Evolutionary conservation across 2,888 invertebrate genomes (phyloP).

Genomic region (Acronicta aceris): DNA sequence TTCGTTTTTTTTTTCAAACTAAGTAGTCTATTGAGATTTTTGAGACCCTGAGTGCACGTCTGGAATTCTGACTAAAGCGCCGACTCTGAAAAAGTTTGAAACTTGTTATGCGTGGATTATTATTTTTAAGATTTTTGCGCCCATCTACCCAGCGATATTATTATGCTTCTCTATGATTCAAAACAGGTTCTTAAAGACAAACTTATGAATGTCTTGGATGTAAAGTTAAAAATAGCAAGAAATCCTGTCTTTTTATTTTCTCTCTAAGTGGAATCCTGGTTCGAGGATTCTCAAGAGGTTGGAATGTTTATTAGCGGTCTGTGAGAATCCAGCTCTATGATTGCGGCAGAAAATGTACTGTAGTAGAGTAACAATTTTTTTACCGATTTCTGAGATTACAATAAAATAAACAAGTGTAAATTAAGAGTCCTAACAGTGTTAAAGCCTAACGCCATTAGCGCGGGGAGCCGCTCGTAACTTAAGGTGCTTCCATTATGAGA

Average conservation of each 20-base stretch:
- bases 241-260: conserved; percentile 42
- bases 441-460: conserved; percentile 70
- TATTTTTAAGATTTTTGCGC: conserved; percentile 40
- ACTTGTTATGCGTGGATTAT: conserved; percentile 51
- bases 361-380: conserved; percentile 9
- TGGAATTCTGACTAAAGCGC: conserved; percentile 28
- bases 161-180: conserved; percentile 32
- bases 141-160: conserved; percentile 21
- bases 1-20: conserved; percentile 2
- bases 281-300: conserved; percentile 36
- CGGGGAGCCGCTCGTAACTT: conserved; percentile 67
- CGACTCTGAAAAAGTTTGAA: conserved; percentile 43
- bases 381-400: conserved; percentile 14
- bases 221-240: conserved; percentile 50
- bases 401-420: conserved; percentile 62
- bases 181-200: conserved; percentile 49
- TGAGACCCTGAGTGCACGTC: conserved; percentile 26
- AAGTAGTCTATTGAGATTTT: conserved; percentile 32
- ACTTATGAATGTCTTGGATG: conserved; percentile 44
- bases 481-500: conserved; percentile 75
- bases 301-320: conserved; percentile 51
- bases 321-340: conserved; percentile 22
- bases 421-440: conserved; percentile 72
- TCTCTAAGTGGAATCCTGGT: conserved; percentile 39
- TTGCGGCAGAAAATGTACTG: conserved; percentile 20